Conservation (phyloP, 2,888 invertebrate species). For the Andrena praecox region DNA sequence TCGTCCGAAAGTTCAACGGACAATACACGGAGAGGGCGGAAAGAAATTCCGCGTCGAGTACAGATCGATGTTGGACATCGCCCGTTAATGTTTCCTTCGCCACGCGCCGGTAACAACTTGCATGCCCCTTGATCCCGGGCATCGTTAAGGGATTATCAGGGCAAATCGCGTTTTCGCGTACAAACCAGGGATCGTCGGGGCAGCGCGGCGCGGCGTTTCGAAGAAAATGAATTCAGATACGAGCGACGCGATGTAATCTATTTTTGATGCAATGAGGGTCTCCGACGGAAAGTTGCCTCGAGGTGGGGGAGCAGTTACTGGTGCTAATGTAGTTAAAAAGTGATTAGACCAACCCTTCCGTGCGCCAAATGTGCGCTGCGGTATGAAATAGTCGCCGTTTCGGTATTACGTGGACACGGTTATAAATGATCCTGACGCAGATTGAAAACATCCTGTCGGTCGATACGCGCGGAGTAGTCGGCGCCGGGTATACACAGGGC, state of each 20-base stretch:
- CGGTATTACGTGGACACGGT: slow-evolving; percentile 50
- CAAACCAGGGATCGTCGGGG: slow-evolving; percentile 3
- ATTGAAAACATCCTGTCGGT: slow-evolving; percentile 46
- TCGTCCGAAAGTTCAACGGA: neutral
- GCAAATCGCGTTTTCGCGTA: neutral
- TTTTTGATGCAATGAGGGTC: slow-evolving; percentile 70
- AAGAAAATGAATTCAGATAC: slow-evolving; percentile 65
- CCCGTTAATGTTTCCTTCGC: neutral
- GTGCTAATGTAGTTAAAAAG: slow-evolving; percentile 76
- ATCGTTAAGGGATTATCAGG: slow-evolving; percentile 28
- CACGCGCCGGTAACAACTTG: no score
- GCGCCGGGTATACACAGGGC: slow-evolving; percentile 2
- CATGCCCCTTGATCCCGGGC: neutral
- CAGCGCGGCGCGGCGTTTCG: slow-evolving; percentile 24
- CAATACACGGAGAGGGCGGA: neutral
- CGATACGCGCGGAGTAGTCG: slow-evolving; percentile 32
- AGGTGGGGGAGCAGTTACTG: slow-evolving; percentile 57
- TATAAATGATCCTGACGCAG: slow-evolving; percentile 60
- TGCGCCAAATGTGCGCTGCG: slow-evolving; percentile 63
- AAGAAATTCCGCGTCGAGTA: slow-evolving; percentile 16
- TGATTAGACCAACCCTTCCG: slow-evolving; percentile 75
- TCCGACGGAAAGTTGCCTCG: slow-evolving; percentile 53
- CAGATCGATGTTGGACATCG: neutral
- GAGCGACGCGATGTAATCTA: slow-evolving; percentile 68
- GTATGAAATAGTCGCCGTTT: slow-evolving; percentile 63